These are phyloP conservation scores for Cydia splendana DNA, from an alignment of 1,140 invertebrate species.

Conservation along the genomic window DNA sequence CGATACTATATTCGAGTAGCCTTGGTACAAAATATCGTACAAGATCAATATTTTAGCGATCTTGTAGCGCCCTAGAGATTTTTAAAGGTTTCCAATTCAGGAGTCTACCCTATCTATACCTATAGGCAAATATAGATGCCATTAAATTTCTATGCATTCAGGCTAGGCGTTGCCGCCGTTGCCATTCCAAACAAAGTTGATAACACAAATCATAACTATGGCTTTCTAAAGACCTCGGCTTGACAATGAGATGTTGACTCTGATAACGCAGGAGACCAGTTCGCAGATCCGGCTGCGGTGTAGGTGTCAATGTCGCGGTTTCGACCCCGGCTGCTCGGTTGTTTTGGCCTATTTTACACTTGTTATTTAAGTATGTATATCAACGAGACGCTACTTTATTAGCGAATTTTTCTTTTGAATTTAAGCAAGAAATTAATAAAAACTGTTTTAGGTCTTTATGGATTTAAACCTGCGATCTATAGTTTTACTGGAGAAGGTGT, in stretches of 20 bases:
- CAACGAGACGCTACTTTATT: too few species aligned
- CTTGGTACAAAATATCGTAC: too few species aligned
- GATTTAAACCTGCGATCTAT: too few species aligned
- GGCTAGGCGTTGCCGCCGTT: neutral
- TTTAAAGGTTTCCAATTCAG: too few species aligned
- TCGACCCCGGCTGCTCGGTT: conserved; percentile 9
- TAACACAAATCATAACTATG: conserved; percentile 25
- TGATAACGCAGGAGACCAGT: conserved; percentile 42
- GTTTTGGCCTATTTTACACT: conserved; percentile 25
- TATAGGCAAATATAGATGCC: neutral
- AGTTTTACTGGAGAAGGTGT: too few species aligned
- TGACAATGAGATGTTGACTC: conserved; percentile 19
- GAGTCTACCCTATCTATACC: too few species aligned
- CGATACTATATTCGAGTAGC: too few species aligned
- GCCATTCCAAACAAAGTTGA: conserved; percentile 2
- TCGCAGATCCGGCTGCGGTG: conserved; percentile 68
- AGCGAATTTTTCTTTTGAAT: too few species aligned
- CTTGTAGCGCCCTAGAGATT: too few species aligned
- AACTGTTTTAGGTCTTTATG: neutral
- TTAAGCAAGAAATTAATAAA: neutral
- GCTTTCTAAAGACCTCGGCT: conserved; percentile 24
- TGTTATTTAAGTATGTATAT: conserved; percentile 17
- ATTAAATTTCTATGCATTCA: neutral
- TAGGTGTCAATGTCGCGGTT: conserved; percentile 65
- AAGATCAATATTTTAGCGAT: too few species aligned